phyloP scores from a whole-genome alignment of 2,113 vertebrate genomes.

The Puntigrus tetrazona region DNA sequence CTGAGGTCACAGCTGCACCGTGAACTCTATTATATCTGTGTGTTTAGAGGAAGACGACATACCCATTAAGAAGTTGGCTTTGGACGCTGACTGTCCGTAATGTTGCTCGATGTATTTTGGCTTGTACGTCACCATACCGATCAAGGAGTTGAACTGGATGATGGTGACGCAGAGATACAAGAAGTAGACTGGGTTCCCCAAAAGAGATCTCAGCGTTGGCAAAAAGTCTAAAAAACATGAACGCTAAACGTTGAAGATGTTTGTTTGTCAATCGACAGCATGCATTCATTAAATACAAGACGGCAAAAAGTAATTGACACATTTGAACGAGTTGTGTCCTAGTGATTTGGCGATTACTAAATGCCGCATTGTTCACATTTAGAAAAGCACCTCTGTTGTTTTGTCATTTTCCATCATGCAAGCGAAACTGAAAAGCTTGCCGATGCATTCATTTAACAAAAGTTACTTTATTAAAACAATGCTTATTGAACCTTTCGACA shows the following conservation, averaged over 20 bases:
- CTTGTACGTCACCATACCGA: conserved; percentile 96
- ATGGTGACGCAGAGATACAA: conserved; percentile 85
- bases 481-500: too few relatives aligned
- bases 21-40: not conserved
- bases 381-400: not conserved
- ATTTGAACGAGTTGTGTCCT: not conserved
- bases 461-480: too few relatives aligned
- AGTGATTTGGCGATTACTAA: too few relatives aligned
- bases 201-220: conserved; percentile 83
- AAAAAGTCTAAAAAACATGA: conserved; percentile 81
- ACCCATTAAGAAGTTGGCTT: conserved; percentile 94
- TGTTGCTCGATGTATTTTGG: conserved; percentile 96
- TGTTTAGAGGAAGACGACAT: conserved; percentile 43
- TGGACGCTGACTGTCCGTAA: conserved; percentile 88
- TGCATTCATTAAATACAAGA: not conserved
- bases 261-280: not conserved
- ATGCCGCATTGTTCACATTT: not conserved
- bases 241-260: not conserved
- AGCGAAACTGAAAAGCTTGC: not conserved
- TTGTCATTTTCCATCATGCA: not conserved
- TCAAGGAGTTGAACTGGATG: conserved; percentile 90
- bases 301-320: not conserved
- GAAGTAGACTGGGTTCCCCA: conserved; percentile 85
- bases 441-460: too few relatives aligned
- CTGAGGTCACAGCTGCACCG: not conserved